Conservation (phyloP, 1,140 invertebrate genomes). For the Drosophila nebulosa region DNA sequence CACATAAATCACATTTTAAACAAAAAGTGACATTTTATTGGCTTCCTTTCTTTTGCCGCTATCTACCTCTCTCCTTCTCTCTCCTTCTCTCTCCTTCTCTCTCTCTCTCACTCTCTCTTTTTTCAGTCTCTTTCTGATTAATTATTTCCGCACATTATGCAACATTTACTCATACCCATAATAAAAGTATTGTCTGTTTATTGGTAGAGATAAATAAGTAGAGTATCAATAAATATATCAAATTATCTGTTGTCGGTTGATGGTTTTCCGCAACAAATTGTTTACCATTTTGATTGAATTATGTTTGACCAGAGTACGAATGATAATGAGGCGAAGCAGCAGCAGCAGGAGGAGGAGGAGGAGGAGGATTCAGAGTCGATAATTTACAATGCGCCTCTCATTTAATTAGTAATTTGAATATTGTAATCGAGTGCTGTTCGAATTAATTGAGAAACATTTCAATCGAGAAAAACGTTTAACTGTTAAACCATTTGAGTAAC, state of each 20-base stretch:
- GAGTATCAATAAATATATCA: constrained; percentile 1
- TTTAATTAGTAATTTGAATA: not conserved
- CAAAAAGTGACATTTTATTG: constrained; percentile 4
- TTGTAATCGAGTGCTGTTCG: not conserved
- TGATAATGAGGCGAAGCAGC: not conserved
- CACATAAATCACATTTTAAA: not conserved
- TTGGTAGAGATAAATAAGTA: not conserved
- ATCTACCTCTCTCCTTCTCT: too few relatives aligned
- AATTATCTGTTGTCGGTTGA: constrained; percentile 21
- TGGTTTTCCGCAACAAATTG: constrained; percentile 35
- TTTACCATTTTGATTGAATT: constrained; percentile 52
- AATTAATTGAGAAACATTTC: not conserved
- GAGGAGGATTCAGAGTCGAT: too few relatives aligned
- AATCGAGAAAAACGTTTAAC: too few relatives aligned
- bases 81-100: too few relatives aligned
- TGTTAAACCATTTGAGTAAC: too few relatives aligned
- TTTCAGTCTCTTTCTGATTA: constrained; percentile 13
- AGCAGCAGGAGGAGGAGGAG: not conserved
- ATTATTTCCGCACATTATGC: constrained; percentile 34
- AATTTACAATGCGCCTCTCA: not conserved
- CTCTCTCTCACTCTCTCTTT: constrained; percentile 5
- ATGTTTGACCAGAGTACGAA: constrained; percentile 10
- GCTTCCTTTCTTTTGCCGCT: not conserved
- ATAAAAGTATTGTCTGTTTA: not conserved
- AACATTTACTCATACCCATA: constrained; percentile 8